Conservation (phyloP, 2,888 invertebrate species). For the Drosophila robusta region DNA sequence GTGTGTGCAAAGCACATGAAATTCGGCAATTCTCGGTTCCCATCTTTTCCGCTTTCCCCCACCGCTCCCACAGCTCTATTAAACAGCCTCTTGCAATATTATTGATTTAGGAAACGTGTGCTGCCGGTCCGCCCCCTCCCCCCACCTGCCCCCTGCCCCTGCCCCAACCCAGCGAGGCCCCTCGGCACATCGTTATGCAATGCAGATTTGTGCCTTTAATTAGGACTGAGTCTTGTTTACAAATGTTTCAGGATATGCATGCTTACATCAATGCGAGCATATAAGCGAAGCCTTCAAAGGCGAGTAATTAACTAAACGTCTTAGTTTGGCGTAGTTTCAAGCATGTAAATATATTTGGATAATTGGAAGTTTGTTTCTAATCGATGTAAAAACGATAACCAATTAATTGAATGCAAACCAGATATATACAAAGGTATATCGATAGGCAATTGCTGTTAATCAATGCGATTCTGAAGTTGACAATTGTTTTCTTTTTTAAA, state of each 20-base stretch:
- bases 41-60: neutral
- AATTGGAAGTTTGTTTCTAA: neutral
- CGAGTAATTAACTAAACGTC: constrained; percentile 16
- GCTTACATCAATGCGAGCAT: neutral
- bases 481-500: too few relatives aligned
- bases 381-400: neutral
- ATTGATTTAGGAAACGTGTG: constrained; percentile 51
- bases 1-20: constrained; percentile 28
- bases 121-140: neutral
- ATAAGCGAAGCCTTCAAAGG: constrained; percentile 4
- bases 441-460: neutral
- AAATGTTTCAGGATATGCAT: constrained; percentile 16
- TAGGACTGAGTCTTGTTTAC: constrained; percentile 60
- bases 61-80: neutral
- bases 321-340: neutral
- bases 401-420: neutral
- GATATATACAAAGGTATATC: neutral
- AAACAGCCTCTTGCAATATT: constrained; percentile 29
- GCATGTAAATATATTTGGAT: neutral
- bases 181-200: constrained; percentile 29
- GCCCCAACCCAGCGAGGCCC: constrained; percentile 1
- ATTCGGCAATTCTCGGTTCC: constrained; percentile 32
- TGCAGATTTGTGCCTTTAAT: constrained; percentile 59
- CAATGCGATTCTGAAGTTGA: too few relatives aligned
- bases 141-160: too few relatives aligned